Base-by-base conservation (phyloP, 2,113 vertebrate species). In the Oceanites oceanicus region DNA sequence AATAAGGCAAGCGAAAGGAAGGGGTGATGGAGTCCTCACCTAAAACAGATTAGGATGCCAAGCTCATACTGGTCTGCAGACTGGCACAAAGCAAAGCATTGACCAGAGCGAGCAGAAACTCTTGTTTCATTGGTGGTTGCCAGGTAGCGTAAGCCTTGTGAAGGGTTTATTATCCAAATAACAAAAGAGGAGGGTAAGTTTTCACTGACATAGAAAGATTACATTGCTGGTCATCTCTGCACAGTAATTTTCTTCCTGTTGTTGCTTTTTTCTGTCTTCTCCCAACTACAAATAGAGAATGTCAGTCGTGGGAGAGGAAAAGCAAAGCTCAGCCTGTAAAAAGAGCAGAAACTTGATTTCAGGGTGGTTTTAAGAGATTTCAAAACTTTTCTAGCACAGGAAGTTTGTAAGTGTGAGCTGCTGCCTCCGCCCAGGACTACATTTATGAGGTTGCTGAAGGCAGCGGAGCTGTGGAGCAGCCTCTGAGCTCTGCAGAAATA, bases 131-230 rank as follows among this genome's bases (percentile, higher is more conserved):
- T 65, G 68, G 55, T 79, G 94, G 96, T 97, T 97, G 94, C 94
- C 96, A 96, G 84, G 96, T 96, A 96, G 93, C 93, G 1, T 95
- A 50, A 92, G 82, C 82, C 82, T 68, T 58, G 79, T 89, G 87
- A 89, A 96, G 58, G 50, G 72, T 56, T 91, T 88, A 96, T 95
- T 77, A 56, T 92, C 77, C 65, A 44, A 72, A 72, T 42, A 72
- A 90, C 88, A 96, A 88, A 94, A 83, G 81, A 61, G n/a, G 13
- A 92, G 76, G n/a, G 82, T 85, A 78, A 70, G 77, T 94, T 97
- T 95, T 91, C 94, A 83, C 82, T 75, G 90, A 88, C 92, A 90
- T 15, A 89, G 77, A 95, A 97, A 96, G 91, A 92, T 94, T 95
- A 80, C 27, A 20, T 89, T 87, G 67, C 91, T 68, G 79, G 84